A percentile compares a stretch with the other conserved stretches of the same genome.
These are phyloP conservation scores for Nycticebus coucang DNA, from an alignment of 2,113 vertebrate species.

Conservation along the genomic window DNA sequence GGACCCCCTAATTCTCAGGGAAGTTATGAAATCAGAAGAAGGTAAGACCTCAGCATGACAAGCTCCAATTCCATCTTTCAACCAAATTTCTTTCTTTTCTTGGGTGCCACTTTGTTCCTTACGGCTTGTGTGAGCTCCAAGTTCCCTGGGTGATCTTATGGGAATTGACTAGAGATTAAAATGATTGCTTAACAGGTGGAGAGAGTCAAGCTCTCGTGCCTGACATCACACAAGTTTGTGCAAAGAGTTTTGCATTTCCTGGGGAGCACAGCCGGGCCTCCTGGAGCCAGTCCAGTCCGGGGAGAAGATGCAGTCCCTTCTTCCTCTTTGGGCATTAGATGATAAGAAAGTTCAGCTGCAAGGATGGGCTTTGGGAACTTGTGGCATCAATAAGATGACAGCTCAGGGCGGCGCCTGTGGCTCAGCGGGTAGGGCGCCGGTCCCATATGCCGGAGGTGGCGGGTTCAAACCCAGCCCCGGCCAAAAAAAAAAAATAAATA, in stretches of 20 bases:
- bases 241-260: too few species aligned
- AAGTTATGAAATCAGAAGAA: neutral
- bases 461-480: too few species aligned
- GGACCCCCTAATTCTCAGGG: neutral
- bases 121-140: neutral
- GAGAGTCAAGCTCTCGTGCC: neutral
- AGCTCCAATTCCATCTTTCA: fast-evolving
- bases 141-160: neutral
- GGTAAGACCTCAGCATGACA: fast-evolving
- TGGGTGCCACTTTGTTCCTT: neutral
- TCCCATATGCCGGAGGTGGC: too few species aligned
- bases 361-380: neutral
- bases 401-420: too few species aligned
- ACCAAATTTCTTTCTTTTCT: neutral
- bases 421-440: too few species aligned
- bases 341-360: neutral
- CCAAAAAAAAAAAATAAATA: too few species aligned
- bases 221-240: fast-evolving
- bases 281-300: neutral
- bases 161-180: neutral
- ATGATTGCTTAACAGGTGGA: neutral
- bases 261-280: neutral
- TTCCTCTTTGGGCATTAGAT: neutral
- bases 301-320: neutral
- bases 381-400: fast-evolving